Conservation (phyloP, 2,797 vertebrate genomes). For the Choloepus didactylus region DNA sequence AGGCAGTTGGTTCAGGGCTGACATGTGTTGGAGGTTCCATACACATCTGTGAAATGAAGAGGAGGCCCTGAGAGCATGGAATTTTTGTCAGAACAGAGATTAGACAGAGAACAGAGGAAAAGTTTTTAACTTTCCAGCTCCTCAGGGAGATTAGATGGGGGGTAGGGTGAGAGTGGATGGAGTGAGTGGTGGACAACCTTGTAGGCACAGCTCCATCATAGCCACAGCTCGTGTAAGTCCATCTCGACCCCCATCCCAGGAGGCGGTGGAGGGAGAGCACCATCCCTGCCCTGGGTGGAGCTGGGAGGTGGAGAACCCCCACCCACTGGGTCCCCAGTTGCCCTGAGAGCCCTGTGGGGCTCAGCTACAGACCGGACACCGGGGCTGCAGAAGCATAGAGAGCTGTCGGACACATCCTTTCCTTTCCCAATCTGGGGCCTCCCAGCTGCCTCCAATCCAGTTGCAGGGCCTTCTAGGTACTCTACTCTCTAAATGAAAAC, state of each 20-base stretch:
- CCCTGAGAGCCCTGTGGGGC: neutral
- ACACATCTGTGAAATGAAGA: neutral
- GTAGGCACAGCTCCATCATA: accelerated
- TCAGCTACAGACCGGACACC: neutral
- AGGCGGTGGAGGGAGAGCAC: neutral
- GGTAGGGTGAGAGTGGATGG: neutral
- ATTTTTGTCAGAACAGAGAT: neutral
- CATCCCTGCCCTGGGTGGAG: neutral
- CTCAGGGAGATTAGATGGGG: neutral
- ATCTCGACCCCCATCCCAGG: accelerated
- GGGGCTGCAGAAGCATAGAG: neutral
- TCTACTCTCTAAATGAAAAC: neutral
- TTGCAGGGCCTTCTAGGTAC: neutral
- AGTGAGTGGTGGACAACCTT: too few relatives aligned
- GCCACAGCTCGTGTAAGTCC: neutral
- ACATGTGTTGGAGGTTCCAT: neutral
- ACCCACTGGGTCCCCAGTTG: neutral
- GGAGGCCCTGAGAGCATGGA: neutral
- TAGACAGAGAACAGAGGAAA: neutral
- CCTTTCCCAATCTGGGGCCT: conserved; percentile 51
- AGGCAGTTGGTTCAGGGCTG: neutral
- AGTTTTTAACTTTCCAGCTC: neutral
- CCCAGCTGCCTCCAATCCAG: neutral
- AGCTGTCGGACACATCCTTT: neutral
- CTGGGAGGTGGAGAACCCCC: neutral